phyloP scores from a whole-genome alignment of 35 echinoderm and acorn worm species.

The Apostichopus californicus region DNA sequence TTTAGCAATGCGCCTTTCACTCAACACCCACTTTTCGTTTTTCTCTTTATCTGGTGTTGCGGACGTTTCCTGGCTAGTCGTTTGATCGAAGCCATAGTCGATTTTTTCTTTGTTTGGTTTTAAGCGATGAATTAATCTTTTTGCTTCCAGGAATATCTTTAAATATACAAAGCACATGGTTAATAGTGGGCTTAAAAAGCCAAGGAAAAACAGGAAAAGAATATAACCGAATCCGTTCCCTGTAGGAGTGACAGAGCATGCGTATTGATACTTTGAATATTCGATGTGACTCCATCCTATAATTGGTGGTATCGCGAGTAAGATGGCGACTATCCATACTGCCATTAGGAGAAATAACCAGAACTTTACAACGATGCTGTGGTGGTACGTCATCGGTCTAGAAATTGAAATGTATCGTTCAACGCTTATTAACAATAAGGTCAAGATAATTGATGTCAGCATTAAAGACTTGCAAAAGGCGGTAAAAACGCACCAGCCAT shows the following conservation, averaged over 20 bases:
- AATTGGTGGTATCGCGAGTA: constrained; percentile 72
- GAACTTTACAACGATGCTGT: constrained; percentile 38
- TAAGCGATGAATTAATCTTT: constrained; percentile 61
- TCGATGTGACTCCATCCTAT: constrained; percentile 67
- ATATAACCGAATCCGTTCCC: constrained; percentile 48
- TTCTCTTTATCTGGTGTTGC: constrained; percentile 44
- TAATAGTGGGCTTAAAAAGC: constrained; percentile 68
- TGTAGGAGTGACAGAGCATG: constrained; percentile 58
- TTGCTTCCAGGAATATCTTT: constrained; percentile 72
- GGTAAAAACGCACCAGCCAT: constrained; percentile 44
- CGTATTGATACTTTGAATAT: constrained; percentile 64
- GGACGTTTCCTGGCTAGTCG: constrained; percentile 29
- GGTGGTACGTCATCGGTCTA: constrained; percentile 58
- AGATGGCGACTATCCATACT: constrained; percentile 56
- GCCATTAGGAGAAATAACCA: constrained; percentile 12
- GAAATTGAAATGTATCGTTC: constrained; percentile 69
- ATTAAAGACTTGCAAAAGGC: constrained; percentile 61
- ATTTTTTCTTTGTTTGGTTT: neutral
- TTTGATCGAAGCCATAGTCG: neutral
- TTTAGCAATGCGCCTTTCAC: constrained; percentile 79
- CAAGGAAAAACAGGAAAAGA: constrained; percentile 64
- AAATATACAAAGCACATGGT: constrained; percentile 68
- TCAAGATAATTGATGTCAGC: constrained; percentile 60
- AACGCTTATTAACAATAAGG: constrained; percentile 67
- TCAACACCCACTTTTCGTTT: constrained; percentile 55